A percentile compares a stretch with the other conserved stretches of the same genome.
phyloP scores from a whole-genome alignment of 2,888 invertebrate genomes.

The Drosophila merina region DNA sequence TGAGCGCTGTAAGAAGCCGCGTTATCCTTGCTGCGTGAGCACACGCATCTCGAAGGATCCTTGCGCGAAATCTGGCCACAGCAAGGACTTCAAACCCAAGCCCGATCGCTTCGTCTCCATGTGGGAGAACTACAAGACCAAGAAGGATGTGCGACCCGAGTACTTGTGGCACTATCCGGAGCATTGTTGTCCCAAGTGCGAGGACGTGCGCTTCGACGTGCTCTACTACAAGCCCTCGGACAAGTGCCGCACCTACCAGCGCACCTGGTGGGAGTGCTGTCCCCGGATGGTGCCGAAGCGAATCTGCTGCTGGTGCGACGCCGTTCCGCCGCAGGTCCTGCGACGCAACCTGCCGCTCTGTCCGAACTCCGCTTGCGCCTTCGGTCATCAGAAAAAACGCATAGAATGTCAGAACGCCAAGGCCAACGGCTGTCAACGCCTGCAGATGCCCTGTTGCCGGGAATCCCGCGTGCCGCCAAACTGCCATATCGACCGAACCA shows the following conservation, averaged over 20 bases:
- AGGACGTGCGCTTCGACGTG: conserved; percentile 50
- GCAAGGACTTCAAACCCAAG: background rate
- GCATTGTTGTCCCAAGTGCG: conserved; percentile 59
- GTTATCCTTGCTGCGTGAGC: conserved; percentile 13
- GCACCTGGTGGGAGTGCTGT: conserved; percentile 70
- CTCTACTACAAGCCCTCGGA: conserved; percentile 59
- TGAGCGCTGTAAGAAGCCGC: conserved; percentile 2
- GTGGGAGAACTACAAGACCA: conserved; percentile 37
- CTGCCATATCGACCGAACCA: background rate
- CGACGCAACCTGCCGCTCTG: conserved; percentile 33
- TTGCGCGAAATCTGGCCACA: background rate
- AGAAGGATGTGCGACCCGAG: background rate
- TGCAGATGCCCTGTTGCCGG: conserved; percentile 57
- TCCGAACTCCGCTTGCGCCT: conserved; percentile 23
- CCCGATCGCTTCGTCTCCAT: conserved; percentile 11
- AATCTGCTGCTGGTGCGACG: conserved; percentile 54
- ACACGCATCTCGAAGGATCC: background rate
- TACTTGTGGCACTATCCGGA: conserved; percentile 36
- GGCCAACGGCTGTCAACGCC: conserved; percentile 29
- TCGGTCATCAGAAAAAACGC: conserved; percentile 11
- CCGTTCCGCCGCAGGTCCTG: conserved; percentile 48
- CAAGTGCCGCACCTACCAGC: conserved; percentile 54
- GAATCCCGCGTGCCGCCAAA: conserved; percentile 46
- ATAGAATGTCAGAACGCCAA: conserved; percentile 1
- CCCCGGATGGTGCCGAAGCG: conserved; percentile 54